Percentiles rank a stretch among this genome's conserved stretches.
Conservation (phyloP, 2,888 invertebrate genomes). For the Alloscopus bannaensis region DNA sequence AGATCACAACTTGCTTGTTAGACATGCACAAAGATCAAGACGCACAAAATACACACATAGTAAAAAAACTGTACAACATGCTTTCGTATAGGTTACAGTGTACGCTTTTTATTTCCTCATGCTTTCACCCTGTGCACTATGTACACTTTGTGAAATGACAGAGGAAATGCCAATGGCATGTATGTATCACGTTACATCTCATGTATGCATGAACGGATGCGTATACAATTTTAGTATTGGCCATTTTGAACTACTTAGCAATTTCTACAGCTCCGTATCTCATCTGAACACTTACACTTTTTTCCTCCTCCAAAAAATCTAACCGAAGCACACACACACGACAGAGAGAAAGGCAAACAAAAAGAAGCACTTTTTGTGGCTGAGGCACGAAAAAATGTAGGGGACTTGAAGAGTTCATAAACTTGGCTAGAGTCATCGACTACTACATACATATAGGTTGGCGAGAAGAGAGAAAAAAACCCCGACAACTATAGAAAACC, state of each 20-base stretch:
- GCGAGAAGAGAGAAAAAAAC: neutral
- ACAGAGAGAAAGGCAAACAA: constrained; percentile 40
- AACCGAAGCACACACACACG: neutral
- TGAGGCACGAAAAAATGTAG: constrained; percentile 18
- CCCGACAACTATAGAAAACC: constrained; percentile 21
- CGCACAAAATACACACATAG: too few relatives aligned
- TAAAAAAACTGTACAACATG: too few relatives aligned
- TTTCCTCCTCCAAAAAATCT: neutral
- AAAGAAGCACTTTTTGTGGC: constrained; percentile 22
- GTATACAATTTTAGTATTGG: constrained; percentile 52
- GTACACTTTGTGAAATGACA: neutral
- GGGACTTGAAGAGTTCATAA: constrained; percentile 55
- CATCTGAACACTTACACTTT: constrained; percentile 23
- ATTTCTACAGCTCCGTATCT: constrained; percentile 17
- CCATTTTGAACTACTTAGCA: constrained; percentile 49
- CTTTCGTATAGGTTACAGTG: too few relatives aligned
- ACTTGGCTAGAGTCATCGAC: constrained; percentile 40
- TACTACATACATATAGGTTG: constrained; percentile 25
- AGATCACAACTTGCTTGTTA: constrained; percentile 57
- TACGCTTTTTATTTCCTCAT: constrained; percentile 22
- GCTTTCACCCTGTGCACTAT: constrained; percentile 1
- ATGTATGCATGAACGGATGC: constrained; percentile 53
- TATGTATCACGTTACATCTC: constrained; percentile 58
- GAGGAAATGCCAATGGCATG: constrained; percentile 50
- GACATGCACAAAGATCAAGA: constrained; percentile 57